Conservation (phyloP, 2,113 vertebrate species). For the Ranitomeya imitator region DNA sequence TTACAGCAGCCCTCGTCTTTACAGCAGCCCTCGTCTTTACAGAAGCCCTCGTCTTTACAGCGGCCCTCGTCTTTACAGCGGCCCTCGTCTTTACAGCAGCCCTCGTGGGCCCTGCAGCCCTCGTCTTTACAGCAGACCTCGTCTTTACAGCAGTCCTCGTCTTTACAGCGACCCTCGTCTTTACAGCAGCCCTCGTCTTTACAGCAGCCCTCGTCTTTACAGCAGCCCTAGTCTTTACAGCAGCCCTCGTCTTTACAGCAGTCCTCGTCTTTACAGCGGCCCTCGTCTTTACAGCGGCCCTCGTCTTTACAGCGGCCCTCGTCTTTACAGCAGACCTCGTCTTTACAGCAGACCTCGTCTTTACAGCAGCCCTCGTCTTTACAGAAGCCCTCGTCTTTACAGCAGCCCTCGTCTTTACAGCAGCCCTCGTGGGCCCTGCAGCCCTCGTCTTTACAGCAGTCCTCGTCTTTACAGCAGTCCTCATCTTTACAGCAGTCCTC, state of each 20-base stretch:
- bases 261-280: slow-evolving; percentile 1
- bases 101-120: too few species aligned
- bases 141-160: slow-evolving; percentile 7
- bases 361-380: neutral
- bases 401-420: too few species aligned
- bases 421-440: neutral
- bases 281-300: slow-evolving; percentile 2
- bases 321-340: neutral
- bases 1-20: neutral
- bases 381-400: slow-evolving; percentile 1
- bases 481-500: slow-evolving; percentile 10
- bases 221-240: slow-evolving; percentile 3
- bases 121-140: slow-evolving; percentile 11
- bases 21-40: slow-evolving; percentile 2
- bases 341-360: slow-evolving; percentile 4
- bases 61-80: neutral
- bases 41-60: too few species aligned
- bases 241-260: slow-evolving; percentile 3
- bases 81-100: slow-evolving; percentile 9
- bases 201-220: neutral
- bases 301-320: too few species aligned
- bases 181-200: neutral
- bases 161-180: too few species aligned
- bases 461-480: slow-evolving; percentile 5
- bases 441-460: neutral